A percentile compares a stretch with the other conserved stretches of the same genome.
Evolutionary conservation across 2,888 invertebrate species (phyloP).

Genomic region (Mythimna vitellina): DNA sequence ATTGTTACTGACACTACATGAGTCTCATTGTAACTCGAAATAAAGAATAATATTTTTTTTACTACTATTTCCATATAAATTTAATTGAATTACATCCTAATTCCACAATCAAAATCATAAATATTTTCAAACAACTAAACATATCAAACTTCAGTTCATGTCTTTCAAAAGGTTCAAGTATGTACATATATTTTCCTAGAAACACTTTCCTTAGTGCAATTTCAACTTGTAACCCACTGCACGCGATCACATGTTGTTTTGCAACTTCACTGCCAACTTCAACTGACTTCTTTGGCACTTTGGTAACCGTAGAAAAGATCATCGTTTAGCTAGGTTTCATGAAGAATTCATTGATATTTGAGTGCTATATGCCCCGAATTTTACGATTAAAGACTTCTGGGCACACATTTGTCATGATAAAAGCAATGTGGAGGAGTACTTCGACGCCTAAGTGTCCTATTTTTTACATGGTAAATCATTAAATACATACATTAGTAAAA

Average conservation of each 20-base stretch:
- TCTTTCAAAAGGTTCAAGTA: neutral
- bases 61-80: too few relatives aligned
- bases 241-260: constrained; percentile 16
- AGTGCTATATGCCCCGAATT: neutral
- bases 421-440: too few relatives aligned
- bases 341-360: neutral
- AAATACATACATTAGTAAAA: too few relatives aligned
- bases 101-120: too few relatives aligned
- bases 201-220: constrained; percentile 9
- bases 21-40: too few relatives aligned
- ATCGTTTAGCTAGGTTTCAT: neutral
- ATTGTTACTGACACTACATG: too few relatives aligned
- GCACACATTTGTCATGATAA: too few relatives aligned
- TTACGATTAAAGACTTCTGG: neutral
- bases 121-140: neutral
- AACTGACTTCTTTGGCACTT: constrained; percentile 11
- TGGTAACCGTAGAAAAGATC: neutral
- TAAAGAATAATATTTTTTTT: too few relatives aligned
- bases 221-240: constrained; percentile 17
- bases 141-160: neutral
- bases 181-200: neutral
- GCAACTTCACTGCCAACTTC: constrained; percentile 9
- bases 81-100: too few relatives aligned
- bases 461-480: too few relatives aligned
- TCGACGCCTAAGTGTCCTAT: too few relatives aligned